Evolutionary conservation across 2,797 vertebrate genomes (phyloP).

Genomic region (Mastacembelus armatus): DNA sequence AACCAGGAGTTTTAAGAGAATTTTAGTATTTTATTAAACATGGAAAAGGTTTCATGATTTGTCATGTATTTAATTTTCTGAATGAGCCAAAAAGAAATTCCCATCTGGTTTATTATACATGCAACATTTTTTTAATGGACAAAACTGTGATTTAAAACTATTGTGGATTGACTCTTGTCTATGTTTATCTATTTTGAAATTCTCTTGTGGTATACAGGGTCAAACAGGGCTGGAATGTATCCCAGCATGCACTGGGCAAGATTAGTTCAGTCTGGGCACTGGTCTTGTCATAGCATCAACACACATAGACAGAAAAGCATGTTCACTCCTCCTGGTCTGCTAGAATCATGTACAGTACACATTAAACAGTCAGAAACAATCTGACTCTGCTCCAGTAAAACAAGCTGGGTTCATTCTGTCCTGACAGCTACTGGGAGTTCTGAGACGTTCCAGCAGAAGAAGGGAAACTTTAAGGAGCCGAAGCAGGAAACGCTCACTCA

Average conservation of each 20-base stretch:
- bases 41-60: neutral
- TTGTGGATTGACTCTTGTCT: too few species aligned
- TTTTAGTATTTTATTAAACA: too few species aligned
- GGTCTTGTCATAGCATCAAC: too few species aligned
- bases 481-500: slow-evolving; percentile 49
- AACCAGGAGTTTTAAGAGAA: neutral
- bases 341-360: neutral
- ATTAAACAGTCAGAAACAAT: neutral
- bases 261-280: too few species aligned
- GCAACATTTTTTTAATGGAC: too few species aligned
- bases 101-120: too few species aligned
- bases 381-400: slow-evolving; percentile 16
- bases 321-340: neutral
- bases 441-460: slow-evolving; percentile 31
- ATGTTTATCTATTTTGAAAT: too few species aligned
- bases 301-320: too few species aligned
- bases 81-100: neutral
- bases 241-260: neutral
- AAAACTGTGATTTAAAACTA: too few species aligned
- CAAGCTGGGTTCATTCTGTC: slow-evolving; percentile 18
- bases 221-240: neutral
- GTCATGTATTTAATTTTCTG: neutral
- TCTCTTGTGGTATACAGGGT: too few species aligned
- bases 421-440: too few species aligned
- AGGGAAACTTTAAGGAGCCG: slow-evolving; percentile 44